A percentile compares a stretch with the other conserved stretches of the same genome.
Conservation (phyloP, 1,140 invertebrate genomes). For the Chironomus tepperi region DNA sequence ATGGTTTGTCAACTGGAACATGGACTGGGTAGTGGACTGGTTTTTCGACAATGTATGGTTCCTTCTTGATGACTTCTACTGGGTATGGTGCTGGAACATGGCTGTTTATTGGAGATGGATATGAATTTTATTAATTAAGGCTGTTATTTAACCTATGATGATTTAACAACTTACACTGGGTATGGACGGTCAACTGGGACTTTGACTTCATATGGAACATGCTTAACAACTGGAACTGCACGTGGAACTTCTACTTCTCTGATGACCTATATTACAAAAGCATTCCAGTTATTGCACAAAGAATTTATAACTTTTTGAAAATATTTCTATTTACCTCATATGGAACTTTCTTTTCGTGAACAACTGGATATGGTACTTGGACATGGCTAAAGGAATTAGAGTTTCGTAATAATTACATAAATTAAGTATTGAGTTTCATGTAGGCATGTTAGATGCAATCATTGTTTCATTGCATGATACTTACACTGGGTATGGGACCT, state of each 20-base stretch:
- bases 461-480: slow-evolving; percentile 57
- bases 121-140: too few species aligned
- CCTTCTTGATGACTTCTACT: slow-evolving; percentile 38
- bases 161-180: slow-evolving; percentile 42
- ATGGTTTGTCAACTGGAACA: slow-evolving; percentile 55
- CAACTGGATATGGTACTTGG: slow-evolving; percentile 50
- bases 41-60: slow-evolving; percentile 56
- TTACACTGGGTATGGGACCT: slow-evolving; percentile 57
- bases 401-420: background rate
- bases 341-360: slow-evolving; percentile 42
- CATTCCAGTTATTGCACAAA: too few species aligned
- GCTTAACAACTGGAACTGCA: slow-evolving; percentile 58
- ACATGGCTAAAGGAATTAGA: background rate
- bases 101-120: slow-evolving; percentile 29
- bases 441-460: slow-evolving; percentile 32
- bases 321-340: slow-evolving; percentile 46
- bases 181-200: slow-evolving; percentile 49
- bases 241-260: slow-evolving; percentile 54
- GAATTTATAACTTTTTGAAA: too few species aligned
- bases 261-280: slow-evolving; percentile 25
- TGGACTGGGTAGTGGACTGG: slow-evolving; percentile 56
- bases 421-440: background rate
- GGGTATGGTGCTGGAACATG: slow-evolving; percentile 46
- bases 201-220: slow-evolving; percentile 53
- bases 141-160: too few species aligned